Evolutionary conservation across 92 coral and sea anemone genomes (phyloP), one percentile per base, ranked within the genome.

Genomic region (Porites cylindrica): DNA sequence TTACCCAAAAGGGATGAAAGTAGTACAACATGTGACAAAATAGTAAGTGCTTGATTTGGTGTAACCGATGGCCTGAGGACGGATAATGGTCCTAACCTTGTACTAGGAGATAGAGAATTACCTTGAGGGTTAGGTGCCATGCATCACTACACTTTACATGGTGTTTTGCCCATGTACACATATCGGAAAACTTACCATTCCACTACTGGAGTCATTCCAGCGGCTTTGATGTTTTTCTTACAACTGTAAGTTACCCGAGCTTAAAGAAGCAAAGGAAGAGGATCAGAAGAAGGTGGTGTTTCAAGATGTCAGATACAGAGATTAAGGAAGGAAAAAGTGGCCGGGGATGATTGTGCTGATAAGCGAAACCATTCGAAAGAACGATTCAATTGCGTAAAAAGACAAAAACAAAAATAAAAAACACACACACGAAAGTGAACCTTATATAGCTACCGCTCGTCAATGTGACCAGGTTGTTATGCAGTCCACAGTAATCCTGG

Each of bases 1-100:
- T 72, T 66, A 19, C 70, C 80, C 90, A 61, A 76, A 90, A 70
- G 76, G 90, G 93, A 86, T 90, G 71, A 80, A 90, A 47, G 90
- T 20, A 72, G 84, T 17, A 82, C 77, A 47, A 70, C 82, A 74
- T 80, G 79, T 60, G 50, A 21, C 23, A 23, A 18, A 81, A 70
- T 90, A 29, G 85, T 85, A 51, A 80, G 74, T 74, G 82, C 90
- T 51, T 19, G 91, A 51, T 64, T 82, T 56, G 91, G 91, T n/a
- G 65, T 75, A 16, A 13, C 50, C 24, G 79, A 16, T 53, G 79
- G 79, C 21, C 21, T 75, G 66, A 64, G 90, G 7, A 90, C 90
- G 72, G 90, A 90, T 63, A 90, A 80, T 72, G 89, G 83, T 10
- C 77, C 92, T 62, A 90, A 90, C 70, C 70, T 84, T 1, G 82